Evolutionary conservation across 2,113 vertebrate species (phyloP), one percentile per base, ranked within the genome.

Genomic region (Chloroceryle aenea): DNA sequence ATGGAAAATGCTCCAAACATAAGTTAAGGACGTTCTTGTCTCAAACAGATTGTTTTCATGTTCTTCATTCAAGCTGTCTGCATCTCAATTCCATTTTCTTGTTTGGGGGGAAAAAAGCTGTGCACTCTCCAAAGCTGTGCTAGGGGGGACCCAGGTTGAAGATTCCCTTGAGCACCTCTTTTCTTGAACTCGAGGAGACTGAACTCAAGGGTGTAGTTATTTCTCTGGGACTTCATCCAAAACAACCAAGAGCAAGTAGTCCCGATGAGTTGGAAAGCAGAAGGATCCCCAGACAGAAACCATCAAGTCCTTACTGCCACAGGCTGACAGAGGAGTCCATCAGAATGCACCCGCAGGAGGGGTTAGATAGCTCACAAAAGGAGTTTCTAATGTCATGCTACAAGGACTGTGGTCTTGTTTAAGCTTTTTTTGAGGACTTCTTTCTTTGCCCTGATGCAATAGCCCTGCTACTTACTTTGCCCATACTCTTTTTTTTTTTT

Each of bases 251-350:
- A 94, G 40, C 74, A 74, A 84, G 72, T 48, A 92, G 79, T 55
- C 55, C 43, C 77, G 52, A 52, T 89, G 66, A 74, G 73, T 2
- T 87, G 78, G 52, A 87, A 91, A 78, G 87, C 81, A 72, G 77
- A 78, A 89, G 81, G 84, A 87, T 93, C 85, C 77, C 66, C 29
- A 79, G 58, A 34, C 38, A 91, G 73, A 81, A 94, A 78, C 27
- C 40, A 74, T 25, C 30, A 85, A 71, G 47, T 64, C 7, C 34
- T 45, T 15, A 27, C 32, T 82, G 67, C 16, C 27, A 26, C 6
- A 75, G 66, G 43, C 75, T 85, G 64, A 36, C 63, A 58, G 67
- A 85, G 40, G 34, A 83, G 40, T 34, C 4, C 68, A n/a, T 64
- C 53, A 74, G 73, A 78, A 38, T 47, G 69, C 36, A 16, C 50